Evolutionary conservation across 2,113 vertebrate species (phyloP), one percentile per base, ranked within the genome.

Genomic region (Oceanites oceanicus): DNA sequence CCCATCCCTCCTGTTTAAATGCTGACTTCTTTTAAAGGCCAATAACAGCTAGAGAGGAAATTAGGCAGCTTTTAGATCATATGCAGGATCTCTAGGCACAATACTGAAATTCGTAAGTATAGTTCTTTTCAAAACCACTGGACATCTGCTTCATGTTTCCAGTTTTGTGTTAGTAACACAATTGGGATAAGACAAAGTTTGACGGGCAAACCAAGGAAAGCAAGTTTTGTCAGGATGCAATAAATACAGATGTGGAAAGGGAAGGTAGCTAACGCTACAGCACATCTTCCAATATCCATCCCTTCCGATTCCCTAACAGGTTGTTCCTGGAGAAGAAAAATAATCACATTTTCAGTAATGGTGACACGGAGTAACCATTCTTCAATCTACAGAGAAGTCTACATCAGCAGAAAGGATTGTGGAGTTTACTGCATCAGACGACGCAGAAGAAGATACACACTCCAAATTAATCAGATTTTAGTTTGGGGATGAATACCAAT

Each of bases 321-420:
- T 93, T 91, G 92, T 96, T 91, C 97, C 32, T 98, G 83, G 98
- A 95, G 84, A 97, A 97, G 94, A 97, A 95, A 49, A 97, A 97
- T 26, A 98, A 98, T 81, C 88, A 93, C 47, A 94, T 94, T 86
- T 97, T 97, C 76, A 95, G 55, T 75, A 98, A 98, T 7, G 42
- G 92, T 59, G 97, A 97, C 45, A 97, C 5, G 68, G 97, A 71
- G 85, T 95, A 36, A 97, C 96, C 63, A 94, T 97, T 74, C 91
- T 97, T 49, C 96, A 98, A 42, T 95, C 95, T 50, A 91, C 59
- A 6, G 94, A 91, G 30, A 96, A 95, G 63, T 74, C 96, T 47
- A 83, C 92, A 58, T 38, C 94, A 83, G 71, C 83, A 72, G 96
- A 95, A 87, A 90, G 90, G 61, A 45, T 40, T 34, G 88, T 76